Conservation (phyloP, 2,888 invertebrate species). For the Lithophane semibrunnea region DNA sequence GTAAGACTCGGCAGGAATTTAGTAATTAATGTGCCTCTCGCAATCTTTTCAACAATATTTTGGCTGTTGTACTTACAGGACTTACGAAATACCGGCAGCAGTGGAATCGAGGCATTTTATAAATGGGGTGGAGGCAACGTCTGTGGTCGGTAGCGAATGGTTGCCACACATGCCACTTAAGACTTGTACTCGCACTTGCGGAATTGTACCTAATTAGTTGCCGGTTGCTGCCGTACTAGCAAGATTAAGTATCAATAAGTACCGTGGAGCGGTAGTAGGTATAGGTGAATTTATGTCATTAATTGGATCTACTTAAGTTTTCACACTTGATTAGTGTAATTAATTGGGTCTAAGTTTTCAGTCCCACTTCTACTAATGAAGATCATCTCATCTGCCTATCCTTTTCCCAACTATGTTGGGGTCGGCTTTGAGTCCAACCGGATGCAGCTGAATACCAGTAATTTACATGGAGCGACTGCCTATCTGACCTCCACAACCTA, state of each 20-base stretch:
- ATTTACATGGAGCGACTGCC: no score
- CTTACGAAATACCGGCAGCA: background rate
- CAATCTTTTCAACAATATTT: constrained; percentile 53
- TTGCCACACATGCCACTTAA: constrained; percentile 35
- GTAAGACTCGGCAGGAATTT: constrained; percentile 58
- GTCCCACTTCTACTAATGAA: background rate
- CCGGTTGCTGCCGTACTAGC: background rate
- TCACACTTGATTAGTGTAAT: background rate
- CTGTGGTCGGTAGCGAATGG: constrained; percentile 25
- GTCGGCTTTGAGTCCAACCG: no score
- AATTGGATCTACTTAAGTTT: background rate
- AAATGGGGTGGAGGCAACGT: constrained; percentile 11
- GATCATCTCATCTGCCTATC: no score
- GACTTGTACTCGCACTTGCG: constrained; percentile 30
- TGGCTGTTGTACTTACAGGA: constrained; percentile 33
- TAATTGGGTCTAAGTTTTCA: background rate
- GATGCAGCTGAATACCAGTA: no score
- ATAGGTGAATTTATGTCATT: background rate
- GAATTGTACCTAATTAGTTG: constrained; percentile 48
- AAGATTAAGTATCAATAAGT: constrained; percentile 5
- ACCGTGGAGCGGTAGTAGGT: background rate
- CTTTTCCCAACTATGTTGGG: no score
- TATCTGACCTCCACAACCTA: no score
- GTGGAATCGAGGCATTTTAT: constrained; percentile 20
- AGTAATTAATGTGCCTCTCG: constrained; percentile 58